These are phyloP conservation scores for Tapera naevia DNA, from an alignment of 2,797 vertebrate genomes.

Conservation along the genomic window DNA sequence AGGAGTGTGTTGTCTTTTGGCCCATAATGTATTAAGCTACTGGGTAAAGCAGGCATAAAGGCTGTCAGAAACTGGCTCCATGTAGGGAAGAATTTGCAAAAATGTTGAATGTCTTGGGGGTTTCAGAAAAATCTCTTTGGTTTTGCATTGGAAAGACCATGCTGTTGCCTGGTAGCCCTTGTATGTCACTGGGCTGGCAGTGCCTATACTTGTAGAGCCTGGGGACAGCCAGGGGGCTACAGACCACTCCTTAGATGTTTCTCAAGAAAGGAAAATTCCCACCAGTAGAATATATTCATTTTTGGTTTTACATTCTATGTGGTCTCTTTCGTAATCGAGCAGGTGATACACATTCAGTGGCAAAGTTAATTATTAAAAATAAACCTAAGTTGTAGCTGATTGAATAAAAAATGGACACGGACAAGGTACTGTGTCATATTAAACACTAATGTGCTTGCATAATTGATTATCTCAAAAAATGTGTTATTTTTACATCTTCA, in stretches of 20 bases:
- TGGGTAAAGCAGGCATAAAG: background rate
- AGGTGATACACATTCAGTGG: slow-evolving; percentile 69
- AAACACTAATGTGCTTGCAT: slow-evolving; percentile 20
- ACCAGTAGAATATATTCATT: slow-evolving; percentile 69
- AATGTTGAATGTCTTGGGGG: fast-evolving
- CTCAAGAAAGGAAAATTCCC: slow-evolving; percentile 56
- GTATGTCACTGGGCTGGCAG: fast-evolving
- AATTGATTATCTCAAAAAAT: background rate
- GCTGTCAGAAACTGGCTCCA: background rate
- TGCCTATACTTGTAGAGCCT: background rate
- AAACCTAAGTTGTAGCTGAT: slow-evolving; percentile 47
- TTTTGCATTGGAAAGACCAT: background rate
- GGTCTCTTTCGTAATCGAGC: slow-evolving; percentile 67
- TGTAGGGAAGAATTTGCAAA: background rate
- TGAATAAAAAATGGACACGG: slow-evolving; percentile 43
- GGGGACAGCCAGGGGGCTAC: background rate
- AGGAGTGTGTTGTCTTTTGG: background rate
- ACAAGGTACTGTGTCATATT: background rate
- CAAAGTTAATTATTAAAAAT: slow-evolving; percentile 67
- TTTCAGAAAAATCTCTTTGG: background rate
- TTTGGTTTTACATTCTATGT: slow-evolving; percentile 70
- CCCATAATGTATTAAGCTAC: background rate
- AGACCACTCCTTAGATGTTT: background rate
- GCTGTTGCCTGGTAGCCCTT: background rate
- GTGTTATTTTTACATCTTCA: background rate